A percentile compares a stretch with the other conserved stretches of the same genome.
phyloP scores from a whole-genome alignment of 2,797 vertebrate species.

The Helarctos malayanus region DNA sequence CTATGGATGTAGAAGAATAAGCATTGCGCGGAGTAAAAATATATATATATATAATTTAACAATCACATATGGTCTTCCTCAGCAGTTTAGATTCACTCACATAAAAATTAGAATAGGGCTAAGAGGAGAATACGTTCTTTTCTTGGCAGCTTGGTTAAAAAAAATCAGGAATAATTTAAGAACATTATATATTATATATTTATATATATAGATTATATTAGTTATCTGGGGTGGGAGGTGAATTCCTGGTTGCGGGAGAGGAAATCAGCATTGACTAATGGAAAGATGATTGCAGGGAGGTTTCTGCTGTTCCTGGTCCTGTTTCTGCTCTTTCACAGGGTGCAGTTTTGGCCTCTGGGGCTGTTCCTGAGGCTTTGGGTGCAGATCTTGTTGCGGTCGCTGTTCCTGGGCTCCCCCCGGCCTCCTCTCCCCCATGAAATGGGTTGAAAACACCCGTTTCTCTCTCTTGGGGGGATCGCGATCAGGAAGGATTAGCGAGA shows the following conservation, averaged over 20 bases:
- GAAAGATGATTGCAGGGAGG: constrained; percentile 83
- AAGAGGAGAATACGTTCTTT: constrained; percentile 81
- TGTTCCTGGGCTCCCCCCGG: constrained; percentile 84
- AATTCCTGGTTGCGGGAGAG: constrained; percentile 86
- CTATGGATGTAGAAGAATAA: constrained; percentile 87
- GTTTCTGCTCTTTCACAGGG: constrained; percentile 81
- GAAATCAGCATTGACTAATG: constrained; percentile 85
- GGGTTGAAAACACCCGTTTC: constrained; percentile 77
- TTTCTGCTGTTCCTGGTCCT: constrained; percentile 79
- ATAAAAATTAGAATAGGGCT: constrained; percentile 89
- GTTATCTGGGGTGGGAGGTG: constrained; percentile 76
- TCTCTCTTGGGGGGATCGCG: constrained; percentile 69
- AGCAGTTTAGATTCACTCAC: constrained; percentile 90
- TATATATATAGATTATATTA: constrained; percentile 87
- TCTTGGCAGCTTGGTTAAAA: constrained; percentile 89
- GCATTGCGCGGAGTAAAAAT: constrained; percentile 84
- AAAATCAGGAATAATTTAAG: constrained; percentile 93
- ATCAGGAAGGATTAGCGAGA: constrained; percentile 61
- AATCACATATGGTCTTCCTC: constrained; percentile 89
- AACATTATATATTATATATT: constrained; percentile 92
- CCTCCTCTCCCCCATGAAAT: constrained; percentile 86
- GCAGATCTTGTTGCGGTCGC: constrained; percentile 78
- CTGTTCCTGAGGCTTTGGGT: constrained; percentile 70
- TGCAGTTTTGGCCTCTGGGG: constrained; percentile 77
- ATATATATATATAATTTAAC: constrained; percentile 87